Evolutionary conservation across 2,113 vertebrate genomes (phyloP).

Genomic region (Cariama cristata): DNA sequence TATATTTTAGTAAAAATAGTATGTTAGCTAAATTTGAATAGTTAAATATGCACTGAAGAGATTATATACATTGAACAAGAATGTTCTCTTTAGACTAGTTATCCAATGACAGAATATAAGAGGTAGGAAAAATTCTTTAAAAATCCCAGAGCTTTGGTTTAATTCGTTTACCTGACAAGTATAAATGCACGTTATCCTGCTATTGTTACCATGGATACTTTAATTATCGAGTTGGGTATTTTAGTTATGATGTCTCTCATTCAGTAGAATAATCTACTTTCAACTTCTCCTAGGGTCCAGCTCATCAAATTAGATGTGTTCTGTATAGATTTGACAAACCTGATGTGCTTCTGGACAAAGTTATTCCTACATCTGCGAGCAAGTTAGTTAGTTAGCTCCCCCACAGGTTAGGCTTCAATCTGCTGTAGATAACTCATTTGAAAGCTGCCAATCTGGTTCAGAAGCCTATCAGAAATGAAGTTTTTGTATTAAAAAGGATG

Average conservation of each 20-base stretch:
- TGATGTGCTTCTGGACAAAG: neutral
- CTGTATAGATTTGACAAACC: slow-evolving; percentile 2
- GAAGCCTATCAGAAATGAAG: neutral
- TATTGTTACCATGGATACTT: slow-evolving; percentile 52
- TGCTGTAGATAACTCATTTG: neutral
- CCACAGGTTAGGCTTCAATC: neutral
- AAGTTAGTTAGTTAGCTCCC: neutral
- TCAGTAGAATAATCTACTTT: slow-evolving; percentile 62
- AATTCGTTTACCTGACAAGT: slow-evolving; percentile 45
- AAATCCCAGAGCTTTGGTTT: slow-evolving; percentile 37
- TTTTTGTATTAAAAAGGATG: neutral
- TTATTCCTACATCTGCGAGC: neutral
- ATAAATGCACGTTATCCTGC: slow-evolving; percentile 25
- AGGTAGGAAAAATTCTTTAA: neutral
- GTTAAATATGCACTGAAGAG: slow-evolving; percentile 36
- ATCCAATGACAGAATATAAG: slow-evolving; percentile 29
- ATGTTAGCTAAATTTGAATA: slow-evolving; percentile 75
- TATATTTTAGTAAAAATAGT: slow-evolving; percentile 79
- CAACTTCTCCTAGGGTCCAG: neutral
- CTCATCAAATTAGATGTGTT: slow-evolving; percentile 10
- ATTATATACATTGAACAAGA: slow-evolving; percentile 50
- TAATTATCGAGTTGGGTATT: slow-evolving; percentile 58
- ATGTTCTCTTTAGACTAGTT: slow-evolving; percentile 38
- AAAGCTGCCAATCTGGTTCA: neutral
- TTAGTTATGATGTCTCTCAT: slow-evolving; percentile 54